Evolutionary conservation across 2,113 vertebrate species (phyloP), one percentile per base, ranked within the genome.

Genomic region (Lanius ludovicianus): DNA sequence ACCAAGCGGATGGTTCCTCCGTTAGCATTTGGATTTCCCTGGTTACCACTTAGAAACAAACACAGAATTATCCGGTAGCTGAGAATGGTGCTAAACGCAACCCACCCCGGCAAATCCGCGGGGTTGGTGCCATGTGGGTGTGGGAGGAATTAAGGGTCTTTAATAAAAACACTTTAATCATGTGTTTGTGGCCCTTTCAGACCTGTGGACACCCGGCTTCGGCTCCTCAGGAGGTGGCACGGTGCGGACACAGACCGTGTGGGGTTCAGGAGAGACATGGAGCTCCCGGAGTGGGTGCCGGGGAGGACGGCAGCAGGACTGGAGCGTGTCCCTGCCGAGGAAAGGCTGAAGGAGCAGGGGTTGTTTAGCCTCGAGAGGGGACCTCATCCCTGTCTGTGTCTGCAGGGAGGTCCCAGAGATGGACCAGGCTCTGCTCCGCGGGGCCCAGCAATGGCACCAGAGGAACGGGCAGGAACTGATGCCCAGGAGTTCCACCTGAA

Each of bases 101-200:
- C 1, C 22, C 42, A 4, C 12, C 9, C 7, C 59, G 24, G 27
- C 56, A 13, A 46, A 46, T 28, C 13, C 2, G 30, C 11, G 3
- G 30, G 11, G 7, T 1, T 5, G 6, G 7, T 3, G 8, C 3
- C 35, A 9, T 2, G n/a, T 2, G 4, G 27, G 24, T 1, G 4
- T 3, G 13, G 28, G 28, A 60, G 62, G 60, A 44, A 59, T 7
- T 17, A 59, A 74, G 28, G 14, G 7, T 22, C 4, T 10, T 21
- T 13, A 25, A 47, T 22, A n/a, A n/a, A 75, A 75, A 35, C 59
- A 25, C 59, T 33, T 77, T 10, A 42, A 41, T n/a, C 2, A 46
- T 6, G 46, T 52, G 60, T 52, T 52, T 74, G 24, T 53, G 46
- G 30, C 6, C 7, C 19, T 89, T 52, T 75, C 11, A 52, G 46